Base-by-base conservation (phyloP, 1,140 invertebrate genomes). In the Leptinotarsa undecemlineata region DNA sequence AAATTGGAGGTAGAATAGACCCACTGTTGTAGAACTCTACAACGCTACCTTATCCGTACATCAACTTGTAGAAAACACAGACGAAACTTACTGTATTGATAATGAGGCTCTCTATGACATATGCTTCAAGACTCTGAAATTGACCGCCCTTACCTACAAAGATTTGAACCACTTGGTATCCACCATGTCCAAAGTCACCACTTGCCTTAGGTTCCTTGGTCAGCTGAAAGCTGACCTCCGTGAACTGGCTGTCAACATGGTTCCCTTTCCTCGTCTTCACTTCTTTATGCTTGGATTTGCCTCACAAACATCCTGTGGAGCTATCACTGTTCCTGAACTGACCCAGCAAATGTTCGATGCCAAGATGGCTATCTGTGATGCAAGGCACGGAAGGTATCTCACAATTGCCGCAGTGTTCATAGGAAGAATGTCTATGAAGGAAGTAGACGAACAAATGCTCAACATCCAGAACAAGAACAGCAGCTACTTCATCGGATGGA, bases 241-340 rank as follows among this genome's bases (percentile, higher is more conserved):
- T 64, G 96, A 97, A 85, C 82, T 96, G 93, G 77, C 80, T 93
- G 91, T 93, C 3, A 93, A 93, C 82, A 93, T 93, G 91, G 90
- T 93, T 5, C 91, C 91, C 3, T 93, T 93, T 83, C 92, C 92
- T 74, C 76, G 91, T 20, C 85, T 94, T 1, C 92, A 94, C 80
- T 94, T 94, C 85, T 93, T 93, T 85, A 91, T 93, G 87, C 91
- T 92, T 3, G 92, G 92, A 0, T 93, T 92, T 81, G 92, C 91
- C 1, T 92, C 92, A 1, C 80, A 93, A 3, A 91, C 90, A 3
- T 89, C 91, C 26, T 1, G 26, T 8, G 26, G 26, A 33, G 26
- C 5, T 26, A 5, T 26, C 26, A 26, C 91, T 23, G 90, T 92
- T 2, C 88, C 93, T 21, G 86, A 92, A 66, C 88, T 90, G 6